Evolutionary conservation across 2,113 vertebrate species (phyloP).

Genomic region (Dolichotis patagonum): DNA sequence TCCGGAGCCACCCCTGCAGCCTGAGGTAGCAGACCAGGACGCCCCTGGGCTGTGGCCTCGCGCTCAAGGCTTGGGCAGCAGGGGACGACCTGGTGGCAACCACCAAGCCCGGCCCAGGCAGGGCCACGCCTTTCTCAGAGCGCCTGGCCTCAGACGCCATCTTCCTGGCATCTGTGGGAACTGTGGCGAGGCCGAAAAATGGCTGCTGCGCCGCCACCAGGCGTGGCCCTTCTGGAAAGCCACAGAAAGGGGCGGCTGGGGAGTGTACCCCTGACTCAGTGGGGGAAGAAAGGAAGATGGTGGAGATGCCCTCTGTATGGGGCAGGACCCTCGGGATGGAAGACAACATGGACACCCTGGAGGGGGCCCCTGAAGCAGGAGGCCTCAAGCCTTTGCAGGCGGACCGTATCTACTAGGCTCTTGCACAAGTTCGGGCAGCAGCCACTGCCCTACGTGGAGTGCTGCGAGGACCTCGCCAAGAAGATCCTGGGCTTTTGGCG

Average conservation of each 20-base stretch:
- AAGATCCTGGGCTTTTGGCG: slow-evolving; percentile 94
- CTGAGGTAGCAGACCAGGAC: not conserved
- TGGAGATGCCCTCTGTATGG: not conserved
- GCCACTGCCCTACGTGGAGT: slow-evolving; percentile 91
- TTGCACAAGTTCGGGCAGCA: slow-evolving; percentile 90
- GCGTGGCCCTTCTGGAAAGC: too few species aligned
- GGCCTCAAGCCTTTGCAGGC: slow-evolving; percentile 90
- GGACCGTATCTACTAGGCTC: slow-evolving; percentile 89
- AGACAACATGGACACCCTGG: slow-evolving; percentile 90
- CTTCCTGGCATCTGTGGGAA: slow-evolving; percentile 68
- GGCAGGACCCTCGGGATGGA: slow-evolving; percentile 77
- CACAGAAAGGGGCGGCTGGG: not conserved
- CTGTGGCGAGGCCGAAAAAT: slow-evolving; percentile 55
- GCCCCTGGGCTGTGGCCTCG: slow-evolving; percentile 28
- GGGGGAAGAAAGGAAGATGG: slow-evolving; percentile 44
- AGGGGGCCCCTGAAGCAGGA: slow-evolving; percentile 92
- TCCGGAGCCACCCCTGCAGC: slow-evolving; percentile 77
- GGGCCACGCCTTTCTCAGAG: not conserved
- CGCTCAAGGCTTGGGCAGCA: too few species aligned
- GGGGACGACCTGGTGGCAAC: too few species aligned
- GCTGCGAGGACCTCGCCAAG: slow-evolving; percentile 90
- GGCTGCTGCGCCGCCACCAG: too few species aligned
- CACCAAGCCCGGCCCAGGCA: not conserved
- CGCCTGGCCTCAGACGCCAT: slow-evolving; percentile 51
- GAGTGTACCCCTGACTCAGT: not conserved